A percentile compares a stretch with the other conserved stretches of the same genome.
Conservation (phyloP, 2,888 invertebrate genomes). For the Apamea crenata region DNA sequence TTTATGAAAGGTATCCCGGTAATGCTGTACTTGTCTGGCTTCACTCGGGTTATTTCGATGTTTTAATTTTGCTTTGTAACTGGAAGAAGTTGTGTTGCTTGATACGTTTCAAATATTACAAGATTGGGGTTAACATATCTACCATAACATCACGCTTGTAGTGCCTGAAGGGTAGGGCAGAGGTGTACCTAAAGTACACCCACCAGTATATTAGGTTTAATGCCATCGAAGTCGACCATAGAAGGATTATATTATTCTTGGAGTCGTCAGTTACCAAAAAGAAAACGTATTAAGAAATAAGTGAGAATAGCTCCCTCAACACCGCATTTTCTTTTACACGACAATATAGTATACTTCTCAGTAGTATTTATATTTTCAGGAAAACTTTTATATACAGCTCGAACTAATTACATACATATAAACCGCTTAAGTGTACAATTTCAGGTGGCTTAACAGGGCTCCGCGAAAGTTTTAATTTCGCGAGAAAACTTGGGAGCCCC, state of each 20-base stretch:
- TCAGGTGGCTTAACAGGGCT: slow-evolving; percentile 55
- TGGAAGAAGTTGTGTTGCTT: neutral
- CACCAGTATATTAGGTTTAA: too few relatives aligned
- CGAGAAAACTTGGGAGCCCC: slow-evolving; percentile 66
- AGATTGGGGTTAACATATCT: neutral
- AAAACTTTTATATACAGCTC: slow-evolving; percentile 18
- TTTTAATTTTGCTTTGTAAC: slow-evolving; percentile 16
- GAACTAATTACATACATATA: slow-evolving; percentile 46
- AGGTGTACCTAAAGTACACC: too few relatives aligned
- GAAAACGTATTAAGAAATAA: neutral
- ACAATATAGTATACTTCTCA: neutral
- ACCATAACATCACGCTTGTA: neutral
- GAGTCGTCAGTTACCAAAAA: neutral
- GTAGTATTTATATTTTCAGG: neutral
- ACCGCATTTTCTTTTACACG: neutral
- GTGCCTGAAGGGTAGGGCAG: too few relatives aligned
- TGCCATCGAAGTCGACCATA: neutral
- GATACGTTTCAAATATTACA: slow-evolving; percentile 1
- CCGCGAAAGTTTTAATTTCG: slow-evolving; percentile 74
- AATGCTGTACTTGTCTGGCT: slow-evolving; percentile 13
- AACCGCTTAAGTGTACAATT: slow-evolving; percentile 57
- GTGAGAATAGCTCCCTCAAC: neutral
- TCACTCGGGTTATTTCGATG: slow-evolving; percentile 5
- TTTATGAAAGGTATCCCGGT: slow-evolving; percentile 26
- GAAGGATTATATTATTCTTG: neutral